Evolutionary conservation across 1,140 invertebrate species (phyloP), one percentile per base, ranked within the genome.

Genomic region (Liolophura sinensis): DNA sequence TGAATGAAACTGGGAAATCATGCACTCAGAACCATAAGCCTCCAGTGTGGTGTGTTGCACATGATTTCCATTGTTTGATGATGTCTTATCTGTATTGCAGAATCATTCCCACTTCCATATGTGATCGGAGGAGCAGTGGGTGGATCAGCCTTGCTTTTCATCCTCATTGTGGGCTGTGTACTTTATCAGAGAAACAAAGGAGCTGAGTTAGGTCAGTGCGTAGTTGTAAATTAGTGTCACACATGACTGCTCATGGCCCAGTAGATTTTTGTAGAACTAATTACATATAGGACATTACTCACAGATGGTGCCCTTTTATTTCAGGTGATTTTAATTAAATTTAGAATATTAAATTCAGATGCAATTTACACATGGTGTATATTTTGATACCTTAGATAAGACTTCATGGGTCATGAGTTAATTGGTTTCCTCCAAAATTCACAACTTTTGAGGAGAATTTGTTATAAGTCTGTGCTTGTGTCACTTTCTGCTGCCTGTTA

Each of bases 81-180:
- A 5, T 40, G 31, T 40, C 51, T 4, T 27, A 25, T n/a, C 16
- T 50, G 20, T 55, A 27, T 71, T 73, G 7, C 72, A 82, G 80
- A 73, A 51, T 71, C 74, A 7, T 62, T 78, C 24, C 77, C 76
- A 3, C 64, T 79, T 55, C 70, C 76, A 9, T 75, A 75, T 65
- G 78, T 82, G 48, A 77, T 82, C 20, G 78, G 78, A 12, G 76
- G 76, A 12, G 75, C 72, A n/a, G 72, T 78, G 25, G 78, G 77
- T 22, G 76, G 77, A 1, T 64, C 78, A 20, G 78, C 73, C 6
- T 71, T 77, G 1, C 70, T 82, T 7, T 73, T 80, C 25, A 69
- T 80, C 24, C 76, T 80, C 49, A 73, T 72, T 12, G 64, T 80
- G 48, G 73, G 68, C 14, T 77, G 74, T 70, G 69, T 79, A 12